Base-by-base conservation (phyloP, 1,140 invertebrate species). In the Zophobas morio region DNA sequence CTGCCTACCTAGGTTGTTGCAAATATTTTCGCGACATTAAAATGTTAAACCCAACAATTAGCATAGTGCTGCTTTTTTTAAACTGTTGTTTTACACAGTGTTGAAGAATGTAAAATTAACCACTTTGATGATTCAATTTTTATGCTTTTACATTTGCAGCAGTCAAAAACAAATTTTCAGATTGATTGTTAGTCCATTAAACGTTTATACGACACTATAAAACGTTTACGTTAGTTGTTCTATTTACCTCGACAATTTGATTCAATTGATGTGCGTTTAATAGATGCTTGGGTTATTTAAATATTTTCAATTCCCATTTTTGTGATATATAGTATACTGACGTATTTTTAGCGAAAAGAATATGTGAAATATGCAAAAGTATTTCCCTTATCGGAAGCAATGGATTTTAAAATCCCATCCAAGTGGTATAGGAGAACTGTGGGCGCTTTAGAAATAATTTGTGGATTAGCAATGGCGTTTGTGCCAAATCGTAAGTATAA, bases 351-450 rank as follows among this genome's bases (percentile, higher is more conserved):
- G 96, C 92, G 97, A 86, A 97, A 97, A 88, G 96, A 97, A 86
- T 99, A 98, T 86, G 96, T 98, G 0, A 96, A 96, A 88, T 98
- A 98, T 88, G 94, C 96, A 4, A 98, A 98, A 90, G 97, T 99
- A 8, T 99, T 99, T 87, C 98, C 97, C 46, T 88, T 99, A 2
- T 90, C 94, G 1, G 92, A 93, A 79, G 89, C 91, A 34, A 87
- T 97, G 76, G 93, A 95, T 82, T 93, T 97, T 81, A 97, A 97
- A 89, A 88, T 98, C 75, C 94, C 96, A 78, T 95, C 96, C 77
- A 96, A 98, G 91, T 96, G 95, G 92, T 98, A 98, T 85, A 89
- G 97, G 81, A 91, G 96, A 83, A 90, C 93, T 1, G 93, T 99
- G 73, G 97, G 97, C 40, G 92, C 92, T 2, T 87, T 96, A 77